Evolutionary conservation across 2,113 vertebrate species (phyloP).

Genomic region (Peromyscus californicus): DNA sequence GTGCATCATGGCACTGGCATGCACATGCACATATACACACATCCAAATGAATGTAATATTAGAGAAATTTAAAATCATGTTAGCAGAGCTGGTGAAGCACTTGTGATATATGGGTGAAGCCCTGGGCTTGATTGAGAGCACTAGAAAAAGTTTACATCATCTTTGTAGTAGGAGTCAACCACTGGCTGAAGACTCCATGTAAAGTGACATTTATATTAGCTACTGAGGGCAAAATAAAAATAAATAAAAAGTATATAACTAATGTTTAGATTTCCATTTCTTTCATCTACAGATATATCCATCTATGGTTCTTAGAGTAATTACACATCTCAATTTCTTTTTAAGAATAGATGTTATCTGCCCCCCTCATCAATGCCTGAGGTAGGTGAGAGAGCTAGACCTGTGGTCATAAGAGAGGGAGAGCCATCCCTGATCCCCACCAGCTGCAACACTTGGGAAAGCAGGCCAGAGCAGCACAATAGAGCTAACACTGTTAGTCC

Average conservation of each 20-base stretch:
- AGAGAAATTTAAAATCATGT: neutral
- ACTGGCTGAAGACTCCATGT: conserved; percentile 4
- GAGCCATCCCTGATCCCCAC: too few species aligned
- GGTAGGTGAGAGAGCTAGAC: too few species aligned
- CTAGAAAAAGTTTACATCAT: neutral
- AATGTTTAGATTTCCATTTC: conserved; percentile 15
- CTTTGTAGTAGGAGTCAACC: conserved; percentile 36
- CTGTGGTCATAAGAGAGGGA: too few species aligned
- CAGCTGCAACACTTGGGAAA: too few species aligned
- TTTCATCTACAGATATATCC: neutral
- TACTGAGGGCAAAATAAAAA: conserved; percentile 10
- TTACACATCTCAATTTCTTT: conserved; percentile 4
- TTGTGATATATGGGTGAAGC: neutral
- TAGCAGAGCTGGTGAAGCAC: neutral
- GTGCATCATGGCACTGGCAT: neutral
- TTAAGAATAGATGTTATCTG: neutral
- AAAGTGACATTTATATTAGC: conserved; percentile 34
- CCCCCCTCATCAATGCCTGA: too few species aligned
- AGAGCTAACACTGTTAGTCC: too few species aligned
- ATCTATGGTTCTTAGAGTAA: neutral
- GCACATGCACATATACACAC: neutral
- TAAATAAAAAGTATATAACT: conserved; percentile 31
- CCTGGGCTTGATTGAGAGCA: neutral
- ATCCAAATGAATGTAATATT: neutral
- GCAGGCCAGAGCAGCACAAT: too few species aligned